Base-by-base conservation (phyloP, 2,888 invertebrate genomes). In the Tinea trinotella region DNA sequence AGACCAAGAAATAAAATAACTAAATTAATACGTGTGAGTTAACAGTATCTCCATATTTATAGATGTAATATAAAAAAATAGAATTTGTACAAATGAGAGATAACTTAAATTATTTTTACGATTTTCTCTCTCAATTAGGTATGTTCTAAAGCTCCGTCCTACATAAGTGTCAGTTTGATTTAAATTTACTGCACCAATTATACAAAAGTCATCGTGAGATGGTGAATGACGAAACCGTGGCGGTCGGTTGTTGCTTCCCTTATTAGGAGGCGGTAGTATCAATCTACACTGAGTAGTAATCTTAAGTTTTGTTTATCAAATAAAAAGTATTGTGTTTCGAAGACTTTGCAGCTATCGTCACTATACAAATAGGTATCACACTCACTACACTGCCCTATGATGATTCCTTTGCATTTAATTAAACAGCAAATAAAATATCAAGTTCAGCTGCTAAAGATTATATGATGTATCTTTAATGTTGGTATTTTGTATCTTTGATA, bases 121-220 rank as follows among this genome's bases (percentile, higher is more conserved):
- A 78, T 78, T 76, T 80, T 78, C 75, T 59, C 63, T 78, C 81
- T 81, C 82, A 84, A 83, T 85, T 84, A 84, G 80, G 71, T 66
- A 70, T 61, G 50, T 18, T 15, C 50, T 49, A 10, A 52, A 68
- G 74, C 71, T 72, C 75, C 82, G 76, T 78, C 73, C 74, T 79
- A 69, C 22, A 24, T 54, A 76, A 78, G 74, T 81, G 83, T 82
- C 83, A 81, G 82, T 76, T 74, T 81, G 82, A 83, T 82, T 83
- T 81, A 78, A 83, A 85, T 84, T 85, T 84, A 85, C 81, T 71
- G 76, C 71, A 67, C 84, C 82, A 85, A 85, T 85, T 85, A 85
- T 83, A 74, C 68, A 68, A 34, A 52, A 76, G 80, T 79, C 78
- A 78, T 83, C 83, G 80, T 81, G 79, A 67, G 64, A 61, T 20